Conservation (phyloP, 2,113 vertebrate species). For the Mastomys natalensis region DNA sequence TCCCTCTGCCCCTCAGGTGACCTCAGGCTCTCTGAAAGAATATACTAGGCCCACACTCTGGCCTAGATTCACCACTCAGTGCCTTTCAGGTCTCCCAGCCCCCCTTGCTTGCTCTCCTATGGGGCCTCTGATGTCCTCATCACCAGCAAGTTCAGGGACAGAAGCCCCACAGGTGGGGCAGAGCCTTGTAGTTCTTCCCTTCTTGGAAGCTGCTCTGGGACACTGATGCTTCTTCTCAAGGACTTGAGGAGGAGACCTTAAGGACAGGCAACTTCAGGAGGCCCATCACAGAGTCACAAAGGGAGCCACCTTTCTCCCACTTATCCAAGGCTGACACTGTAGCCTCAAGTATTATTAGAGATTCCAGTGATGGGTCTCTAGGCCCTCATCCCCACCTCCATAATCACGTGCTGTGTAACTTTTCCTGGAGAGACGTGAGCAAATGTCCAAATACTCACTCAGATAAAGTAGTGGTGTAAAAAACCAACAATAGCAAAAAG, state of each 20-base stretch:
- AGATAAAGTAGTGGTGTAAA: background rate
- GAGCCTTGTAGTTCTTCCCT: background rate
- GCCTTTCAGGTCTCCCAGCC: background rate
- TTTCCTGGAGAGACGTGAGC: background rate
- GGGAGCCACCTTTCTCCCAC: background rate
- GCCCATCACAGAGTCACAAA: background rate
- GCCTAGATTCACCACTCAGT: background rate
- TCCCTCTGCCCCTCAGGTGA: background rate
- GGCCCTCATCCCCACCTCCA: background rate
- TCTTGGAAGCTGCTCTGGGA: background rate
- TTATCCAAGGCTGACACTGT: background rate
- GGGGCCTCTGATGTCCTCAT: background rate
- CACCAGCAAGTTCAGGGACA: background rate
- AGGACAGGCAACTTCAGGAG: background rate
- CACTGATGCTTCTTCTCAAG: background rate
- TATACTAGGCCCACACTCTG: rapidly evolving
- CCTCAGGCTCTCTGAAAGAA: background rate
- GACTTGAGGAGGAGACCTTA: background rate
- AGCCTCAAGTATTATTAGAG: background rate
- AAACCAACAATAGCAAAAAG: background rate
- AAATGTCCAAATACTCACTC: background rate
- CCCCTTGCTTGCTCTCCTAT: background rate
- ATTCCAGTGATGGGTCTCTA: background rate
- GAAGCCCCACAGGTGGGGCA: background rate
- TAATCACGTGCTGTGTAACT: background rate